These are phyloP conservation scores for Brachyalestes nurse DNA, from an alignment of 2,797 vertebrate genomes.

Conservation along the genomic window DNA sequence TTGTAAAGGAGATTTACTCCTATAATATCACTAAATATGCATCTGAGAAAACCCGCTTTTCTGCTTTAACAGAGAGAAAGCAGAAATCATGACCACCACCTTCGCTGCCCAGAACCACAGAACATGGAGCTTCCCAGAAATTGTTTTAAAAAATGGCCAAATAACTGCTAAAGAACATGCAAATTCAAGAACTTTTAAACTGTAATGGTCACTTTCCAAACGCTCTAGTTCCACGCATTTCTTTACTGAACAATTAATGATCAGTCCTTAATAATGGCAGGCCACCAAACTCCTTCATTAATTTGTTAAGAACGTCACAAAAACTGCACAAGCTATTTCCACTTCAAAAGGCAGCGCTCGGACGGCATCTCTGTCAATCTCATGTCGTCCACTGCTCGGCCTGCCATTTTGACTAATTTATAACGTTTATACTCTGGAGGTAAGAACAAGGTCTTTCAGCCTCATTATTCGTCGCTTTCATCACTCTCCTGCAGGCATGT, in stretches of 20 bases:
- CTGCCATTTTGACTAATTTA: constrained; percentile 61
- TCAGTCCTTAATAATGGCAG: constrained; percentile 65
- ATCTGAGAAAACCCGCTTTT: neutral
- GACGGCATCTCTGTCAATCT: constrained; percentile 64
- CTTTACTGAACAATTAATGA: constrained; percentile 66
- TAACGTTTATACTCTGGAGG: constrained; percentile 73
- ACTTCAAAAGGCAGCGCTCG: constrained; percentile 71
- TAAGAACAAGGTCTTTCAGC: constrained; percentile 74
- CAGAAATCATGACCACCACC: neutral
- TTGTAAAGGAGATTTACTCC: constrained; percentile 22
- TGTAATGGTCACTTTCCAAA: constrained; percentile 17
- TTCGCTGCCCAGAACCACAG: neutral
- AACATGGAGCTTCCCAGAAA: neutral
- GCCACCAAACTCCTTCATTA: constrained; percentile 74
- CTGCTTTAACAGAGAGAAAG: neutral
- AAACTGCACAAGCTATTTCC: constrained; percentile 70
- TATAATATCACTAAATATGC: neutral
- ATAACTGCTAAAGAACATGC: neutral
- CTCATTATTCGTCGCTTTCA: constrained; percentile 78
- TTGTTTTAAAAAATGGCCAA: neutral
- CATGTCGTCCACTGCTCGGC: constrained; percentile 57
- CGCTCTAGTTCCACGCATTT: constrained; percentile 47
- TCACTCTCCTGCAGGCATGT: constrained; percentile 73
- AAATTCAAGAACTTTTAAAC: neutral
- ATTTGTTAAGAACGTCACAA: constrained; percentile 60